phyloP scores from a whole-genome alignment of 2,888 invertebrate genomes.

The Cyaniris semiargus region DNA sequence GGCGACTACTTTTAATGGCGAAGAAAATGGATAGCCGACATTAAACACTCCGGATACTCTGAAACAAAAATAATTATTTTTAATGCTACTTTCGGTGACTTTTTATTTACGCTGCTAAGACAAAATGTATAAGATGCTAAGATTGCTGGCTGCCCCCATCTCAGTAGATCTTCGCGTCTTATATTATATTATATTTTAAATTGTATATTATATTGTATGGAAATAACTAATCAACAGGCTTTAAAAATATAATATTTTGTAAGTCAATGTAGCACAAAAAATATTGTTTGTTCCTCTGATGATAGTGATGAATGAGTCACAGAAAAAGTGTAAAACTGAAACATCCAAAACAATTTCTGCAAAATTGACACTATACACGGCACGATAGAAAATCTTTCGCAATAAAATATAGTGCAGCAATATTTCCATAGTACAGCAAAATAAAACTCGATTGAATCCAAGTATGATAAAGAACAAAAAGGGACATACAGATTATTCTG shows the following conservation, averaged over 20 bases:
- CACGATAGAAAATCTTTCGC: background rate
- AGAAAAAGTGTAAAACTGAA: background rate
- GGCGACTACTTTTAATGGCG: slow-evolving; percentile 37
- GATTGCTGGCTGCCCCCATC: background rate
- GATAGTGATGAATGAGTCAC: background rate
- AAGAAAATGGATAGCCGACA: slow-evolving; percentile 33
- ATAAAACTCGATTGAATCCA: slow-evolving; percentile 27
- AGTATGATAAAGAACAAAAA: slow-evolving; percentile 33
- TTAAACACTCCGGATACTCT: slow-evolving; percentile 31
- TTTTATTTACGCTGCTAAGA: slow-evolving; percentile 18
- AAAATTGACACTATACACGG: background rate
- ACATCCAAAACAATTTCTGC: background rate
- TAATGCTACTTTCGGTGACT: slow-evolving; percentile 24
- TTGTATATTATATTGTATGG: background rate
- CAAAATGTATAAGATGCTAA: background rate
- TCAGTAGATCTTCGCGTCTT: background rate
- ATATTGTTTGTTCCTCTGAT: background rate
- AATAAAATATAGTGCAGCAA: slow-evolving; percentile 20
- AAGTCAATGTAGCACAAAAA: no score
- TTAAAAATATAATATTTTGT: no score
- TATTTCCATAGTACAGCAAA: slow-evolving; percentile 26
- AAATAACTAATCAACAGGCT: background rate
- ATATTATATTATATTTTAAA: background rate
- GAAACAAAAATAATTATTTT: slow-evolving; percentile 33
- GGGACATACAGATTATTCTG: slow-evolving; percentile 35